phyloP scores from a whole-genome alignment of 2,797 vertebrate species.

The Masticophis lateralis region DNA sequence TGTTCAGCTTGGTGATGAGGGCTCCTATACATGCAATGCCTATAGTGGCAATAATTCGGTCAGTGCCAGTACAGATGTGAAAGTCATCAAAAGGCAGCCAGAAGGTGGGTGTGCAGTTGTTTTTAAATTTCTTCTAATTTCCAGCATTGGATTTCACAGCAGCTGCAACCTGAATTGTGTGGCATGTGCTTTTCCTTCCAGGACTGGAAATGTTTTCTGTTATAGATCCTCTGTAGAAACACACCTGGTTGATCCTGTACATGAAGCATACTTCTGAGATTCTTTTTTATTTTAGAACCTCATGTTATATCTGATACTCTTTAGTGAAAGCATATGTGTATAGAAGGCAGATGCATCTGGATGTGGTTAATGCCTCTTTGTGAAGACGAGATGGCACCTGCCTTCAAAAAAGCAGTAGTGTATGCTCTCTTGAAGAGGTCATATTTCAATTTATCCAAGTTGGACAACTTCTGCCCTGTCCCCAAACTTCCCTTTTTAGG shows the following conservation, averaged over 20 bases:
- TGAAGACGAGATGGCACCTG: background rate
- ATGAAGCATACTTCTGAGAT: background rate
- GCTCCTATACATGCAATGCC: slow-evolving; percentile 90
- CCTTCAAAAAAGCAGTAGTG: background rate
- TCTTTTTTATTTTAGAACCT: background rate
- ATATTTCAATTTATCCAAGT: background rate
- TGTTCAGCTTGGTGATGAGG: slow-evolving; percentile 79
- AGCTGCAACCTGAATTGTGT: background rate
- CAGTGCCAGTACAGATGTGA: slow-evolving; percentile 88
- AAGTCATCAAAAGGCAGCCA: slow-evolving; percentile 70
- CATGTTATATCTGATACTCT: background rate
- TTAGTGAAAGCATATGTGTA: background rate
- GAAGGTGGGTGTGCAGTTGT: slow-evolving; percentile 67
- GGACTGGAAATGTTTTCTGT: background rate
- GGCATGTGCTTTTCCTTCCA: background rate
- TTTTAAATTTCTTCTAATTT: background rate
- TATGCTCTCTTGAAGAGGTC: background rate
- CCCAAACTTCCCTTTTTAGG: background rate
- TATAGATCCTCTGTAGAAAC: background rate
- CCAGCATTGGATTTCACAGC: background rate
- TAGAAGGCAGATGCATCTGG: background rate
- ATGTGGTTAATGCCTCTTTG: background rate
- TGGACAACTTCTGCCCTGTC: background rate
- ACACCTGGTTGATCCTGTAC: background rate
- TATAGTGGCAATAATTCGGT: slow-evolving; percentile 87